These are phyloP conservation scores for Patella caerulea DNA, from an alignment of 2,888 invertebrate species.

Conservation along the genomic window DNA sequence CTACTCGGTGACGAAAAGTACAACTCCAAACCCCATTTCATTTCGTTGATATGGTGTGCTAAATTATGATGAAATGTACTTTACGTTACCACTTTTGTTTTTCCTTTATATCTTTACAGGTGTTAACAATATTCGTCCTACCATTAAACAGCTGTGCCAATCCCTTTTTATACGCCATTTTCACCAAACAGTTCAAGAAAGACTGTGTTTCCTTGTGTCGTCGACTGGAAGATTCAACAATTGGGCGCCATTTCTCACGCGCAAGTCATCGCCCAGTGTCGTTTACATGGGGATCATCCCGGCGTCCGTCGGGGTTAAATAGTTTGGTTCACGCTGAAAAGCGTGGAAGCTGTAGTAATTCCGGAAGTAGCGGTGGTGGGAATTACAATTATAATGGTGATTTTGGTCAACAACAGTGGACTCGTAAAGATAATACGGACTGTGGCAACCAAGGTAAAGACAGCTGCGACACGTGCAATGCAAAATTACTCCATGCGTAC, in stretches of 20 bases:
- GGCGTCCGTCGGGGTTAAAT: conserved; percentile 49
- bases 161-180: conserved; percentile 96
- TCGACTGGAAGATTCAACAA: conserved; percentile 84
- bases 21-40: too few species aligned
- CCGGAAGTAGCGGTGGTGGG: conserved; percentile 44
- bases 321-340: conserved; percentile 48
- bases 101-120: conserved; percentile 66
- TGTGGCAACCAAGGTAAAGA: neutral
- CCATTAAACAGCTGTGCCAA: conserved; percentile 98
- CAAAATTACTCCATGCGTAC: neutral
- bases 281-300: conserved; percentile 41
- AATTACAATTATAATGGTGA: conserved; percentile 19
- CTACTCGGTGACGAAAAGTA: too few species aligned
- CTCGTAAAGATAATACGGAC: neutral
- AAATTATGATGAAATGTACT: too few species aligned
- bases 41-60: too few species aligned
- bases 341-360: conserved; percentile 46
- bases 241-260: conserved; percentile 59
- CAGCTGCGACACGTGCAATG: neutral
- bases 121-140: conserved; percentile 94
- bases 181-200: conserved; percentile 97
- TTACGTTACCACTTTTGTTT: neutral
- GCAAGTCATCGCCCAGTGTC: conserved; percentile 51
- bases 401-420: neutral
- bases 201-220: conserved; percentile 96